A percentile compares a stretch with the other conserved stretches of the same genome.
Evolutionary conservation across 30 jellyfish, hydroid and myxozoan genomes (phyloP).

Genomic region (Hydra vulgaris): DNA sequence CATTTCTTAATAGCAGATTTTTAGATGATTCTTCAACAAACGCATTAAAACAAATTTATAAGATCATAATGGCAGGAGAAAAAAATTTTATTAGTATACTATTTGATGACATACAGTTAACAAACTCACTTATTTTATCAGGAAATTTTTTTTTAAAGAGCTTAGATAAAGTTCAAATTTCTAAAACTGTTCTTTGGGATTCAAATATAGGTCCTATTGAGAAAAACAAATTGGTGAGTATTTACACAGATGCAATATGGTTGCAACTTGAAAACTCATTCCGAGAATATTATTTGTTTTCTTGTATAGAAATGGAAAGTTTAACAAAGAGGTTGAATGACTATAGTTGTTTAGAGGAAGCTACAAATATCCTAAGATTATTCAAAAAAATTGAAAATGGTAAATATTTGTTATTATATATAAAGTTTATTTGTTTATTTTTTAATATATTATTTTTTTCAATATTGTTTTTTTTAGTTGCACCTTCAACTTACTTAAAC

Average conservation of each 20-base stretch:
- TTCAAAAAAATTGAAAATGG: background rate
- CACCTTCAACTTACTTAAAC: background rate
- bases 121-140: background rate
- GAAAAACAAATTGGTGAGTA: background rate
- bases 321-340: background rate
- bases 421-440: no score
- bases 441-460: no score
- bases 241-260: background rate
- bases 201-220: background rate
- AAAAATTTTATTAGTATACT: background rate
- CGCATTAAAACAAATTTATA: background rate
- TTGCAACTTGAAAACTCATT: background rate
- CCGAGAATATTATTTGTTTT: background rate
- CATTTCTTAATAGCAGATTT: background rate
- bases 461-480: background rate
- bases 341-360: background rate
- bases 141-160: background rate
- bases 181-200: background rate
- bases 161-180: background rate
- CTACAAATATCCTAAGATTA: background rate
- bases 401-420: no score
- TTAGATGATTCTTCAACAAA: background rate
- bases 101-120: background rate
- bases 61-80: background rate
- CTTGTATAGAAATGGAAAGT: background rate